These are phyloP conservation scores for Xiphophorus birchmanni DNA, from an alignment of 2,797 vertebrate genomes.

Conservation along the genomic window DNA sequence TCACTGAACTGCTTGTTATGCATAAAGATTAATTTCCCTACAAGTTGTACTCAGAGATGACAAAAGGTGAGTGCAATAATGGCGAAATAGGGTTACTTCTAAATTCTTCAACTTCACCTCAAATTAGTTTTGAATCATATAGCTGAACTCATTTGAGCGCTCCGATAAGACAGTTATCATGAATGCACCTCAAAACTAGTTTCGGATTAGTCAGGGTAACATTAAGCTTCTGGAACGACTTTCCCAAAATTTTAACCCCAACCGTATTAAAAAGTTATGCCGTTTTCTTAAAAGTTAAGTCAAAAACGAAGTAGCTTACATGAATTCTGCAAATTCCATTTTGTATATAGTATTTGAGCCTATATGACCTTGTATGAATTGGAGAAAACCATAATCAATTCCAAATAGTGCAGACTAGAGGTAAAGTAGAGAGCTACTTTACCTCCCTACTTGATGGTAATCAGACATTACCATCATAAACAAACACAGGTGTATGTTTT, in stretches of 20 bases:
- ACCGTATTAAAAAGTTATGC: not conserved
- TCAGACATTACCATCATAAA: too few relatives aligned
- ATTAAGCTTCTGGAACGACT: not conserved
- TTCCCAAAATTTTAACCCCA: not conserved
- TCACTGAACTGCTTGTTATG: not conserved
- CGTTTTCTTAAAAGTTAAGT: not conserved
- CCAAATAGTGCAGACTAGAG: not conserved
- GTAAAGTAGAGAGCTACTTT: not conserved
- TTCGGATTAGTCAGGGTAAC: not conserved
- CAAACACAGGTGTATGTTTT: conserved; percentile 4
- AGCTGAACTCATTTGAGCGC: not conserved
- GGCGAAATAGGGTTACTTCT: not conserved
- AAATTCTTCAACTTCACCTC: not conserved
- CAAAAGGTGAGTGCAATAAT: not conserved
- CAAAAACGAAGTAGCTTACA: not conserved
- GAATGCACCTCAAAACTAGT: not conserved
- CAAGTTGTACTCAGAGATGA: not conserved
- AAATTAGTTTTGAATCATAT: not conserved
- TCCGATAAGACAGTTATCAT: not conserved
- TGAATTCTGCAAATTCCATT: not conserved
- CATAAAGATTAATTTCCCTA: not conserved
- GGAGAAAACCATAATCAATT: not conserved
- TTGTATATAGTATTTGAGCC: too few relatives aligned
- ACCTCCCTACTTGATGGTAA: too few relatives aligned
- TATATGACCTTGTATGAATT: not conserved